A percentile compares a stretch with the other conserved stretches of the same genome.
Conservation (phyloP, 2,113 vertebrate species). For the Lutjanus erythropterus region DNA sequence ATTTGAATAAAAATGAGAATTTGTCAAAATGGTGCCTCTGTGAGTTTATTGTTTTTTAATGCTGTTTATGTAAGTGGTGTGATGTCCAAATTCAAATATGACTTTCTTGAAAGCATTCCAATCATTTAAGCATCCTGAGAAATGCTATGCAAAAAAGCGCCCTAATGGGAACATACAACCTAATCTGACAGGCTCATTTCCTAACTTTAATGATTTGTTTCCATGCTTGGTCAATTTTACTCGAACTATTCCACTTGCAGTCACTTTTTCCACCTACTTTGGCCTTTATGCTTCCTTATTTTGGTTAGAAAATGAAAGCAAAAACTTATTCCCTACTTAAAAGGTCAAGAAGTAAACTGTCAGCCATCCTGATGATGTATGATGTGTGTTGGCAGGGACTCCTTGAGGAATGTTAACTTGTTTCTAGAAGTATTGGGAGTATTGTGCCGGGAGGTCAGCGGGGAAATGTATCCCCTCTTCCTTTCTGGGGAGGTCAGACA, state of each 20-base stretch:
- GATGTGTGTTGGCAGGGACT: slow-evolving; percentile 46
- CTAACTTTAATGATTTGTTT: slow-evolving; percentile 27
- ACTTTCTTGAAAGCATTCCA: slow-evolving; percentile 22
- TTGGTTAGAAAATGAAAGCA: background rate
- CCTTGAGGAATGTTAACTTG: slow-evolving; percentile 54
- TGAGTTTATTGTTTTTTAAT: slow-evolving; percentile 6
- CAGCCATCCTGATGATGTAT: slow-evolving; percentile 13
- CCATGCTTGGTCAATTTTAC: background rate
- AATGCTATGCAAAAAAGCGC: slow-evolving; percentile 28
- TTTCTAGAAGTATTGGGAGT: background rate
- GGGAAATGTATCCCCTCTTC: slow-evolving; percentile 70
- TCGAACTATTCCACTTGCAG: background rate
- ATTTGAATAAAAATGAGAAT: slow-evolving; percentile 81
- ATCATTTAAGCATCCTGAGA: background rate
- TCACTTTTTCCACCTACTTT: slow-evolving; percentile 11
- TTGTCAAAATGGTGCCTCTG: background rate
- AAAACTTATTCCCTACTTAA: background rate
- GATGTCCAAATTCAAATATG: background rate
- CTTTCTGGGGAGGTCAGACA: slow-evolving; percentile 65
- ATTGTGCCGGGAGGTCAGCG: slow-evolving; percentile 45
- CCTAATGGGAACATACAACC: slow-evolving; percentile 23
- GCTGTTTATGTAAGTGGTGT: background rate
- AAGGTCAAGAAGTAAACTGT: slow-evolving; percentile 27
- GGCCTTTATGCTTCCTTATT: slow-evolving; percentile 6
- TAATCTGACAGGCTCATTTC: slow-evolving; percentile 40